Evolutionary conservation across 2,797 vertebrate species (phyloP).

Genomic region (Smutsia temminckii): DNA sequence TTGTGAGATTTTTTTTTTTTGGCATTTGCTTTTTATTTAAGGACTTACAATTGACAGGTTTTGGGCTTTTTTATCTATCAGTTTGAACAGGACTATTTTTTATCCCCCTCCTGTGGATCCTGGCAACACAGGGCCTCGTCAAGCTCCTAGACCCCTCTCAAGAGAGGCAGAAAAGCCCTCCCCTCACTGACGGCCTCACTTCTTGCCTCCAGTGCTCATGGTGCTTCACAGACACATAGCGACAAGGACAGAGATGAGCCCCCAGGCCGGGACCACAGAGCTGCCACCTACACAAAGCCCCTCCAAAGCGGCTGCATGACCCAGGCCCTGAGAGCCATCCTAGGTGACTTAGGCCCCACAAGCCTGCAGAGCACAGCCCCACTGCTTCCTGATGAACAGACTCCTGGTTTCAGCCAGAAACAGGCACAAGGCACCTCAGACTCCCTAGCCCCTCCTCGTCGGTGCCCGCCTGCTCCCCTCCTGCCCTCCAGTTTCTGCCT

Average conservation of each 20-base stretch:
- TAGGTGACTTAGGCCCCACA: not conserved
- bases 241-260: not conserved
- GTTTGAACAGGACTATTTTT: too few species aligned
- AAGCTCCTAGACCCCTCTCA: not conserved
- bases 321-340: not conserved
- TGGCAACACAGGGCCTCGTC: not conserved
- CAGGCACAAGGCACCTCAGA: accelerated
- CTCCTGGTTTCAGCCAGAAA: not conserved
- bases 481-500: not conserved
- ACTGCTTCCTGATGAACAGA: accelerated
- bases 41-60: too few species aligned
- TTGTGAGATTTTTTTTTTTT: too few species aligned
- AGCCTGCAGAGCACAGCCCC: not conserved
- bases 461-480: not conserved
- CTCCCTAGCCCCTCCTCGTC: not conserved
- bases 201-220: not conserved
- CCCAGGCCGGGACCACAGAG: too few species aligned
- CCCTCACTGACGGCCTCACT: too few species aligned
- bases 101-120: accelerated
- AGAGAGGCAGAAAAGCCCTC: too few species aligned
- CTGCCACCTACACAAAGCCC: not conserved
- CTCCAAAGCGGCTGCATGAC: too few species aligned
- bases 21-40: too few species aligned
- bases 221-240: not conserved
- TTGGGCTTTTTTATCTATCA: too few species aligned